Percentiles rank a stretch among this genome's conserved stretches.
These are phyloP conservation scores for Perca flavescens DNA, from an alignment of 2,113 vertebrate species.

Conservation along the genomic window DNA sequence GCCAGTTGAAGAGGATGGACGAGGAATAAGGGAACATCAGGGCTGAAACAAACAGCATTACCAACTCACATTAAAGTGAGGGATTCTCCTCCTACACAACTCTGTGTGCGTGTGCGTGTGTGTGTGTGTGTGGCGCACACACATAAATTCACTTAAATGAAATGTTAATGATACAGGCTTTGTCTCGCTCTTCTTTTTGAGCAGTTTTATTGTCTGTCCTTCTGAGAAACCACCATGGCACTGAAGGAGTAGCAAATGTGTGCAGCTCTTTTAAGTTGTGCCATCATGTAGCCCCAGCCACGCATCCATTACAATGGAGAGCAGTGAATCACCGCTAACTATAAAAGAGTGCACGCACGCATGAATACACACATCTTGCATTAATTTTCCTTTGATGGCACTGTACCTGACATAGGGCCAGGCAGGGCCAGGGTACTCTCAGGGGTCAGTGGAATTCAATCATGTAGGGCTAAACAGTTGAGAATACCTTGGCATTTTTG, in stretches of 20 bases:
- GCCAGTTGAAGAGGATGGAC: not conserved
- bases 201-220: conserved; percentile 53
- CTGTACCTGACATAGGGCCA: conserved; percentile 50
- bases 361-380: conserved; percentile 18
- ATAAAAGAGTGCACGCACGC: conserved; percentile 37
- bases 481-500: conserved; percentile 47
- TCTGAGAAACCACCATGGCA: conserved; percentile 48
- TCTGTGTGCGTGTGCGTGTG: no score
- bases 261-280: conserved; percentile 54
- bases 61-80: conserved; percentile 29
- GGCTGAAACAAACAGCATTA: conserved; percentile 35
- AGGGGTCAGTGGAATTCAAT: conserved; percentile 65
- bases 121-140: not conserved
- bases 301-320: conserved; percentile 53
- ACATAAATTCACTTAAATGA: conserved; percentile 30
- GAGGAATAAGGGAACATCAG: conserved; percentile 24
- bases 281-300: conserved; percentile 54
- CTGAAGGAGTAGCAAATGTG: conserved; percentile 41
- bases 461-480: conserved; percentile 55
- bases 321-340: conserved; percentile 61
- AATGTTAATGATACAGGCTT: conserved; percentile 52
- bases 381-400: conserved; percentile 41
- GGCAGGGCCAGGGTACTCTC: conserved; percentile 24
- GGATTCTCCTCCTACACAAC: no score
- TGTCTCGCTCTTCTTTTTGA: conserved; percentile 41